phyloP scores from a whole-genome alignment of 2,797 vertebrate genomes.

The Sebastes matsubarae region DNA sequence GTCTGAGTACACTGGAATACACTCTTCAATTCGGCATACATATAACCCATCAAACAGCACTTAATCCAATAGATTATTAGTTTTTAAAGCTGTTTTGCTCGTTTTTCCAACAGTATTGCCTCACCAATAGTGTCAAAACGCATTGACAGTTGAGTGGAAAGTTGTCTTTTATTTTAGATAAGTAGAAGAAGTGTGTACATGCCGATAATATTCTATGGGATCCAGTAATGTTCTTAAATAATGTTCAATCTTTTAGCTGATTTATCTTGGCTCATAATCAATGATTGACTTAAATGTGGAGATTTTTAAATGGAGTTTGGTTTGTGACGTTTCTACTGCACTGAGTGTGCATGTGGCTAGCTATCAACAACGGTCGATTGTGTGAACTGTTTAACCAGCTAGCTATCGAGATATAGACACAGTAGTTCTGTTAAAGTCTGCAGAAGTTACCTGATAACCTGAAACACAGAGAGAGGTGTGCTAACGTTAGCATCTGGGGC shows the following conservation, averaged over 20 bases:
- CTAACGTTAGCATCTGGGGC: background rate
- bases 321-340: no score
- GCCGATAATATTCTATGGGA: background rate
- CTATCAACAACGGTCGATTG: background rate
- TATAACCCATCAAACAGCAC: fast-evolving
- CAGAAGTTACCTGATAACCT: background rate
- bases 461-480: background rate
- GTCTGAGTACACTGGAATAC: fast-evolving
- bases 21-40: fast-evolving
- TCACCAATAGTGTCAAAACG: no score
- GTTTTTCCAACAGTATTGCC: background rate
- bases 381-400: background rate
- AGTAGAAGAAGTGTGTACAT: background rate
- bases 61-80: background rate
- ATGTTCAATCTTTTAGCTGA: background rate
- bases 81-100: background rate
- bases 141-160: background rate
- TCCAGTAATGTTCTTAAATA: background rate
- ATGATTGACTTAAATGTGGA: background rate
- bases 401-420: background rate
- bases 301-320: background rate
- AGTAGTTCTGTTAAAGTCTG: background rate
- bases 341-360: background rate
- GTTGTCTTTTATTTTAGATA: background rate
- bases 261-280: background rate